These are phyloP conservation scores for Toxotes lorentzi DNA, from an alignment of 2,797 vertebrate species.

Conservation along the genomic window DNA sequence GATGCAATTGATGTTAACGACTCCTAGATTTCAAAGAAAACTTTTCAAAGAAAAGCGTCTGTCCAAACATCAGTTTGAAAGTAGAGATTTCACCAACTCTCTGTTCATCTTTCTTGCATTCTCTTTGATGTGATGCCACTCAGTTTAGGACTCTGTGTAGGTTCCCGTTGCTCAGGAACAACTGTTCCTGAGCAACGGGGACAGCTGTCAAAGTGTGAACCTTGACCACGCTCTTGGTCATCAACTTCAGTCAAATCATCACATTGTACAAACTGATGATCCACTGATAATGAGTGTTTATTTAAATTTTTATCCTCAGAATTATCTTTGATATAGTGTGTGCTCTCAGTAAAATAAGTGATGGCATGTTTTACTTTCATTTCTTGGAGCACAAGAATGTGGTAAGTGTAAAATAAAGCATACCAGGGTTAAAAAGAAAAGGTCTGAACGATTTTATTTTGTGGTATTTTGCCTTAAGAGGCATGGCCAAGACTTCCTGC, in stretches of 20 bases:
- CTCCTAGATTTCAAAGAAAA: conserved; percentile 17
- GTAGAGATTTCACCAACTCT: not conserved
- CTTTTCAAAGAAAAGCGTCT: not conserved
- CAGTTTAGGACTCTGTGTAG: not conserved
- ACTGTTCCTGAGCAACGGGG: too few relatives aligned
- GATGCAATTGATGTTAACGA: not conserved
- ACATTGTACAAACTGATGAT: conserved; percentile 1
- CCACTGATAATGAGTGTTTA: conserved; percentile 38
- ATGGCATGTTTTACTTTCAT: conserved; percentile 31
- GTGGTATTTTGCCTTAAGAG: conserved; percentile 22
- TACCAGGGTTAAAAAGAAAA: not conserved
- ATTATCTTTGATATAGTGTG: conserved; percentile 9
- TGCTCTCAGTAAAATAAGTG: conserved; percentile 25
- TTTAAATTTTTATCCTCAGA: conserved; percentile 43
- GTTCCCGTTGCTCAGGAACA: conserved; percentile 2
- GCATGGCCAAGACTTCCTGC: not conserved
- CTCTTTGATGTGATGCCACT: conserved; percentile 18
- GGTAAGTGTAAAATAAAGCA: conserved; percentile 3
- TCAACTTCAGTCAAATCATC: conserved; percentile 1
- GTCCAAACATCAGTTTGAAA: conserved; percentile 1
- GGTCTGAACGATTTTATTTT: conserved; percentile 16
- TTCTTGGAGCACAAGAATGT: conserved; percentile 29
- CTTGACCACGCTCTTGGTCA: not conserved
- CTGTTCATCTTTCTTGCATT: conserved; percentile 5
- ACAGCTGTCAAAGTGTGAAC: conserved; percentile 1